Evolutionary conservation across 2,888 invertebrate species (phyloP), one percentile per base, ranked within the genome.

Genomic region (Zelleria hepariella): DNA sequence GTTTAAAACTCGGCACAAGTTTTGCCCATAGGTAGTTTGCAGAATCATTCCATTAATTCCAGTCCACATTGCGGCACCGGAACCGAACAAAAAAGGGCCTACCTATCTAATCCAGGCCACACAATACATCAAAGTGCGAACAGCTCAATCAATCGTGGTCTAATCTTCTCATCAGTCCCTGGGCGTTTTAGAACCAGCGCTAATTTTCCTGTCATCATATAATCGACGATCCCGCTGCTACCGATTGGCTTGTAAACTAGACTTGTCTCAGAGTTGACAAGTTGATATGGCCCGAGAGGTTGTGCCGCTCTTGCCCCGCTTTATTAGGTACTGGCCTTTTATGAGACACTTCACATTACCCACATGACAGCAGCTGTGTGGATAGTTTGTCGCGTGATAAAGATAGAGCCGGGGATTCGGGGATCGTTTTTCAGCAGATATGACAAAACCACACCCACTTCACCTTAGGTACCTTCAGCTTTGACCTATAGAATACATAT

Each of bases 181-280:
- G 20, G 18, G 20, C 5, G 20, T 7, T 10, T 7, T 49, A 20
- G 49, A 20, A n/a, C 18, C n/a, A 8, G 10, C 25, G 25, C 55
- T 32, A 27, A 55, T 55, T 32, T 27, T 55, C 55, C 20, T 55
- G 55, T 55, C 55, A 55, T 55, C 55, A 20, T 15, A 3, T 55
- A 42, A 32, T 32, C 27, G 32, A 55, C 21, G 8, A 21, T 21
- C 20, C 7, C 25, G 49, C 20, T 8, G 51, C 51, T 23, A 51
- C 51, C 51, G 51, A 51, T 51, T 3, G 23, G 51, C 21, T 21
- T 8, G 23, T 51, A 4, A 20, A 51, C 51, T 20, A 49, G 49
- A 21, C 49, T 7, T 8, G 51, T 51, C 21, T 21, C 7, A 20
- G 10, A 15, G 32, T 42, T 42, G 32, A 42, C 32, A 42, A 15